These are phyloP conservation scores for Engraulis encrasicolus DNA, from an alignment of 2,113 vertebrate species.

Conservation along the genomic window DNA sequence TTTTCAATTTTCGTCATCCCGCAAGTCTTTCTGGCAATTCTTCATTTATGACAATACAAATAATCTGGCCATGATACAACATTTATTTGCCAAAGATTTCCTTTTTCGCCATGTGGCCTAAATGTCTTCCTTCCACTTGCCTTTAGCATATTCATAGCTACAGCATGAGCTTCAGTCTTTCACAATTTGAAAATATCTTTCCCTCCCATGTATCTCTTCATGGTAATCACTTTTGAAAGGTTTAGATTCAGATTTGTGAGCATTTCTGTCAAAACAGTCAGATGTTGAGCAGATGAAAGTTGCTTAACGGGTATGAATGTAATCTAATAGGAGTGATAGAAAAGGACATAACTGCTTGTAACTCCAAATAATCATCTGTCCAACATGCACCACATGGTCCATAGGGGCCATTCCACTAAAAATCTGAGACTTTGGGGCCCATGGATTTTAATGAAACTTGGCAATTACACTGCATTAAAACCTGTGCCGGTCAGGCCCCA, in stretches of 20 bases:
- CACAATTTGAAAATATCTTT: neutral
- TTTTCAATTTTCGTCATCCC: no score
- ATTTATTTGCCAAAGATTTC: neutral
- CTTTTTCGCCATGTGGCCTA: no score
- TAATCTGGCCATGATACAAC: neutral
- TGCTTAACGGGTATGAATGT: neutral
- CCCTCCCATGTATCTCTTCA: neutral
- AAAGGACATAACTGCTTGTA: neutral
- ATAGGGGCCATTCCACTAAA: no score
- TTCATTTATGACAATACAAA: neutral
- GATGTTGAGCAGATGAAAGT: neutral
- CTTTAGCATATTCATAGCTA: neutral
- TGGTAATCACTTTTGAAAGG: neutral
- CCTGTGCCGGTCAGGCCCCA: no score
- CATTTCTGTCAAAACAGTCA: neutral
- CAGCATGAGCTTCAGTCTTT: neutral
- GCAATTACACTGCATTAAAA: no score
- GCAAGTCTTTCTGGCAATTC: no score
- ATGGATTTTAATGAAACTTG: no score
- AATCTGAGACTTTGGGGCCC: no score
- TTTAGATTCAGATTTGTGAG: neutral
- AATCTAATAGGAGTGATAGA: neutral
- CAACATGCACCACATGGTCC: neutral
- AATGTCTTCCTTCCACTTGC: no score
- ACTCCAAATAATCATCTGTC: neutral